Percentiles rank a stretch among this genome's conserved stretches.
phyloP scores from a whole-genome alignment of 2,888 invertebrate species.

The Volucella bombylans region DNA sequence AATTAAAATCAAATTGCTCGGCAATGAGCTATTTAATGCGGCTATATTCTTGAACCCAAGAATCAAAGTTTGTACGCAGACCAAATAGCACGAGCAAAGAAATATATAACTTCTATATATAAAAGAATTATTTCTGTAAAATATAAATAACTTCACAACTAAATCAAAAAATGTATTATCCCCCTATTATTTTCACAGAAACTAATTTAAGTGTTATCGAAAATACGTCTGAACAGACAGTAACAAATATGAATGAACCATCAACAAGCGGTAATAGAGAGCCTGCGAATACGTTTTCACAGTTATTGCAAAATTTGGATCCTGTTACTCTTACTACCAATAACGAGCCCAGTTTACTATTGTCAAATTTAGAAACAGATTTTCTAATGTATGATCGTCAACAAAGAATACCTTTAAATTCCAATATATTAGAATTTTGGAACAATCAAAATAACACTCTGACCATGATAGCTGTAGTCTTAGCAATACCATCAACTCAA shows the following conservation, averaged over 20 bases:
- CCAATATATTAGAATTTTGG: conserved; percentile 68
- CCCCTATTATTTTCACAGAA: conserved; percentile 26
- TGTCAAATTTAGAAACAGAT: conserved; percentile 43
- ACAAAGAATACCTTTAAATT: conserved; percentile 37
- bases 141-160: conserved; percentile 24
- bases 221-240: background rate
- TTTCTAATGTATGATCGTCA: conserved; percentile 59
- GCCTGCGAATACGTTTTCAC: conserved; percentile 54
- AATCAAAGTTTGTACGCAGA: conserved; percentile 46
- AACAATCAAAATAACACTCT: conserved; percentile 49
- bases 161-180: background rate
- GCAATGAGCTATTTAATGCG: conserved; percentile 54
- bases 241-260: conserved; percentile 18
- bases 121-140: conserved; percentile 54
- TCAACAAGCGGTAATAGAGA: conserved; percentile 26
- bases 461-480: conserved; percentile 42
- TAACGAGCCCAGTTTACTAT: conserved; percentile 6
- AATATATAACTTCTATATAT: conserved; percentile 54
- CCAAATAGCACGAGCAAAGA: conserved; percentile 54
- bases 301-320: conserved; percentile 63
- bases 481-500: conserved; percentile 63
- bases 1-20: conserved; percentile 42
- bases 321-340: conserved; percentile 15
- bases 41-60: conserved; percentile 65
- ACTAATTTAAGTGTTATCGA: background rate